Conservation (phyloP, 2,113 vertebrate species). For the Trogon melanurus region DNA sequence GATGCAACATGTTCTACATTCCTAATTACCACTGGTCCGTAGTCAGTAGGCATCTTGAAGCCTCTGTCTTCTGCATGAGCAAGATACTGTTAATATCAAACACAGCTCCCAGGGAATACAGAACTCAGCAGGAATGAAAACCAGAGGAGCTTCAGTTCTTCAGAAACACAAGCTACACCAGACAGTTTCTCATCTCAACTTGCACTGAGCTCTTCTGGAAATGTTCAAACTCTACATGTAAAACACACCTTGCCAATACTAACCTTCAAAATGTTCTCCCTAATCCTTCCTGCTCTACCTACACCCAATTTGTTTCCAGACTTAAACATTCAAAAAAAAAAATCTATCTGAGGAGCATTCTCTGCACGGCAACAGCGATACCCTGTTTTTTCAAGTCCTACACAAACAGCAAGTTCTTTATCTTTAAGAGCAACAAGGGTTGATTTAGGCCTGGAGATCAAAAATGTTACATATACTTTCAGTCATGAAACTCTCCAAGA, state of each 20-base stretch:
- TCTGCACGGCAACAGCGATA: background rate
- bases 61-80: background rate
- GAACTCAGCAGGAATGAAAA: background rate
- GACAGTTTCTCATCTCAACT: background rate
- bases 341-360: background rate
- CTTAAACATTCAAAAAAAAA: background rate
- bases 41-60: background rate
- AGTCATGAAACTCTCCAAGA: background rate
- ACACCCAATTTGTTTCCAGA: background rate
- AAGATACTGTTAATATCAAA: background rate
- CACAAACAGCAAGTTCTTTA: background rate
- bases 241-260: background rate
- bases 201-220: background rate
- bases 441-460: background rate
- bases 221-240: background rate
- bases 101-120: background rate
- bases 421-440: background rate
- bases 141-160: background rate
- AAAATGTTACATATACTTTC: background rate
- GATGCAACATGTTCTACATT: background rate
- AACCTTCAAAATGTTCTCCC: background rate
- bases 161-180: background rate
- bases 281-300: background rate
- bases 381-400: background rate
- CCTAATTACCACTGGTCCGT: background rate